These are phyloP conservation scores for Edolisoma coerulescens DNA, from an alignment of 2,113 vertebrate genomes.

Conservation along the genomic window DNA sequence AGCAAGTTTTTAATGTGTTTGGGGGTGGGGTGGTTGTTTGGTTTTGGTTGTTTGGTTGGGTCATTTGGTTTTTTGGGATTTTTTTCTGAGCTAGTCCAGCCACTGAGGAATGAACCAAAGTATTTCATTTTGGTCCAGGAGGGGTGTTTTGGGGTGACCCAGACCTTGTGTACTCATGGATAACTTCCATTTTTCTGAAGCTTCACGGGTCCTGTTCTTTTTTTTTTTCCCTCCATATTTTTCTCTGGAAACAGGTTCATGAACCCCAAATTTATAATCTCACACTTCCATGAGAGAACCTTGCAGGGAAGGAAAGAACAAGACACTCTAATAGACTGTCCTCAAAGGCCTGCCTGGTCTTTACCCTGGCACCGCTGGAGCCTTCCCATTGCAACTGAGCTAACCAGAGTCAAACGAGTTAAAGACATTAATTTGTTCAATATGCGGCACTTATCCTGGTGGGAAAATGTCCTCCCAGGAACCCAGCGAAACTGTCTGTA, in stretches of 20 bases:
- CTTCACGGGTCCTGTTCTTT: background rate
- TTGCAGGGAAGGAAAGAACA: background rate
- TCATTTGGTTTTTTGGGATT: background rate
- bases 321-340: background rate
- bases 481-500: slow-evolving; percentile 5
- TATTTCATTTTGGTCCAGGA: background rate
- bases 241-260: background rate
- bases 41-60: background rate
- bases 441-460: background rate
- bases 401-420: slow-evolving; percentile 41
- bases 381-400: background rate
- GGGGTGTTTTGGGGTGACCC: background rate
- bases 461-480: slow-evolving; percentile 56
- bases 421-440: slow-evolving; percentile 46
- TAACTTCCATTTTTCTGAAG: background rate
- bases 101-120: background rate
- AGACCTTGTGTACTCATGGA: background rate
- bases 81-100: background rate
- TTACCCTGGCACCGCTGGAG: background rate
- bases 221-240: background rate
- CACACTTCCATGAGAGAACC: background rate
- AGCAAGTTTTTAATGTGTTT: background rate
- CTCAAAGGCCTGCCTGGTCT: background rate
- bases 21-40: background rate
- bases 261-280: background rate